These are phyloP conservation scores for Pegea sp. DNA, from an alignment of 23 tunicate genomes.

Conservation along the genomic window DNA sequence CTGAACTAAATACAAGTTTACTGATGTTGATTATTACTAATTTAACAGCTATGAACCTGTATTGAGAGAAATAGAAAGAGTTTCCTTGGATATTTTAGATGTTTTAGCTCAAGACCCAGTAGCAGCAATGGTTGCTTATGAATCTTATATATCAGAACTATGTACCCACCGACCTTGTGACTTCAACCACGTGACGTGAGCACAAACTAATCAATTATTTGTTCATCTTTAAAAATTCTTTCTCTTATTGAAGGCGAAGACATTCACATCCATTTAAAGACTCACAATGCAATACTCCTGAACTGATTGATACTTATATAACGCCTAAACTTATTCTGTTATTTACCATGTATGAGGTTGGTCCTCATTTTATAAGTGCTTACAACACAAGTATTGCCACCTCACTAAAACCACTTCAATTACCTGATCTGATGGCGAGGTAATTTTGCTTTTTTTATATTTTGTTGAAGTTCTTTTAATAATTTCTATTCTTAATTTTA, in stretches of 20 bases:
- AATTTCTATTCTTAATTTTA: no score
- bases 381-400: slow-evolving; percentile 26
- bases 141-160: slow-evolving; percentile 59
- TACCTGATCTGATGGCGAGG: slow-evolving; percentile 55
- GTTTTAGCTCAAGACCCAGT: slow-evolving; percentile 15
- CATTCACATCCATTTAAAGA: slow-evolving; percentile 45
- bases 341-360: slow-evolving; percentile 28
- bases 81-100: slow-evolving; percentile 11
- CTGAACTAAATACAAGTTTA: neutral
- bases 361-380: slow-evolving; percentile 12
- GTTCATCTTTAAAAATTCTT: neutral
- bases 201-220: neutral
- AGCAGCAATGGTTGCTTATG: slow-evolving; percentile 34
- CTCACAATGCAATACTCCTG: slow-evolving; percentile 80
- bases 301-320: slow-evolving; percentile 33
- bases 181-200: slow-evolving; percentile 73
- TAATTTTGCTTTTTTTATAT: no score
- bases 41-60: slow-evolving; percentile 65
- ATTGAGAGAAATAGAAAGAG: slow-evolving; percentile 8
- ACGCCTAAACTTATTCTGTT: slow-evolving; percentile 21
- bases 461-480: no score
- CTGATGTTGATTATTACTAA: no score
- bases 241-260: slow-evolving; percentile 24
- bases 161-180: slow-evolving; percentile 83
- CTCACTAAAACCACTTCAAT: slow-evolving; percentile 53